Base-by-base conservation (phyloP, 2,113 vertebrate species). In the Ciconia boyciana region DNA sequence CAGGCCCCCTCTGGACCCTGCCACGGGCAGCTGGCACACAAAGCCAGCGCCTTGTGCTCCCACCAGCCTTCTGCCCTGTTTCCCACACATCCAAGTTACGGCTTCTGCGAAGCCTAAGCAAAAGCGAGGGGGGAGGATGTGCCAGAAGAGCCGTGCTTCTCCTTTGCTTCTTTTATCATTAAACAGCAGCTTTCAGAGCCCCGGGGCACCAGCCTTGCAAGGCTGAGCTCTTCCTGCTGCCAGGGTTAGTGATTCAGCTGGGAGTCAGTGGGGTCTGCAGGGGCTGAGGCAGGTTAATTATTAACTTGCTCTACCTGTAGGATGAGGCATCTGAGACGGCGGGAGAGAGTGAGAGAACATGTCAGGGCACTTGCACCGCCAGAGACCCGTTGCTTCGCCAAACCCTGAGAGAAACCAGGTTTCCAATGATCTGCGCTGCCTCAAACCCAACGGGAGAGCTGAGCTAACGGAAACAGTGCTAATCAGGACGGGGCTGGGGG, bases 221-320 rank as follows among this genome's bases (percentile, higher is more conserved):
- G 62, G 87, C 72, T 44, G 92, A 94, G 83, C 89, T 43, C 87
- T 76, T 84, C 92, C 83, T 92, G 76, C 89, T 65, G 87, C 93
- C 58, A 22, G 77, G 57, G 46, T 41, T 31, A 11, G 88, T 96
- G 97, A 97, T 90, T 96, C 93, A 96, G 81, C 78, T 5, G 54
- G 44, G 69, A 88, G 93, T 96, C 96, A 95, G 39, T 52, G 77
- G 89, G 90, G 95, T 64, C 93, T 93, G 94, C 75, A 44, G 64
- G 66, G 82, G 65, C 89, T n/a, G 55, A 13, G 74, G 81, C 55
- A 10, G 92, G 79, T 22, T 86, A 65, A 69, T 86, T 68, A 94
- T 87, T 49, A 96, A 97, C 97, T 32, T 54, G 84, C 66, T 93
- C 72, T 84, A 89, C 97, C 93, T 95, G 89, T 25, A 32, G 26